Conservation (phyloP, 2,113 vertebrate species). For the Deroptyus accipitrinus region DNA sequence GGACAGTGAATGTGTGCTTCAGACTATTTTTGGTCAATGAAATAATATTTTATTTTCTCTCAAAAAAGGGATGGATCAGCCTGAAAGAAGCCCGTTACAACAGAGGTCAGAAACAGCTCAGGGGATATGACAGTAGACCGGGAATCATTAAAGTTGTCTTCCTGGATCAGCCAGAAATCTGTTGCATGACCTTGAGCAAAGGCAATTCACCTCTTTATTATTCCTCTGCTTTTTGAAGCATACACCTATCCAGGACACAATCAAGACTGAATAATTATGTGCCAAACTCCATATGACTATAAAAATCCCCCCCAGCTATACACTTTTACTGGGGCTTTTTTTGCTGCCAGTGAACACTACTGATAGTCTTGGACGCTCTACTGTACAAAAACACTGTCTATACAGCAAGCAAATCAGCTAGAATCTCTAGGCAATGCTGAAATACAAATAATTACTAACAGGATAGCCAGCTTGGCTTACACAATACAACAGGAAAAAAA, state of each 20-base stretch:
- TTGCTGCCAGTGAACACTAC: background rate
- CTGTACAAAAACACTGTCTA: background rate
- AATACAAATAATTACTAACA: slow-evolving; percentile 41
- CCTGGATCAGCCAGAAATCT: slow-evolving; percentile 4
- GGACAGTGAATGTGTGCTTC: background rate
- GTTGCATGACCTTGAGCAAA: background rate
- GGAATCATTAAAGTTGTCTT: background rate
- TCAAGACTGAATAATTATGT: background rate
- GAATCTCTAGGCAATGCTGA: slow-evolving; percentile 21
- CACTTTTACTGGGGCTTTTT: background rate
- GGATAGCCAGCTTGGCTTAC: slow-evolving; percentile 24
- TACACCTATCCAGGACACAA: background rate
- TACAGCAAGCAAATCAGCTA: background rate
- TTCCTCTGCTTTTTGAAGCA: background rate
- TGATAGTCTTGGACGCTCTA: background rate
- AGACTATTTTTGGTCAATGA: background rate
- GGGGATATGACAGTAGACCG: background rate
- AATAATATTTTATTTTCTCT: background rate
- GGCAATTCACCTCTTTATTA: background rate
- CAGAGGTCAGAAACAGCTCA: slow-evolving; percentile 7
- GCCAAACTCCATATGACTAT: background rate
- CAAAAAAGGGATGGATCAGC: background rate
- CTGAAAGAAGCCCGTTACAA: background rate
- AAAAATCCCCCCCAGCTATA: background rate
- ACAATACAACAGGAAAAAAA: background rate